These are phyloP conservation scores for Odontomyia ornata DNA, from an alignment of 2,888 invertebrate genomes.

Conservation along the genomic window DNA sequence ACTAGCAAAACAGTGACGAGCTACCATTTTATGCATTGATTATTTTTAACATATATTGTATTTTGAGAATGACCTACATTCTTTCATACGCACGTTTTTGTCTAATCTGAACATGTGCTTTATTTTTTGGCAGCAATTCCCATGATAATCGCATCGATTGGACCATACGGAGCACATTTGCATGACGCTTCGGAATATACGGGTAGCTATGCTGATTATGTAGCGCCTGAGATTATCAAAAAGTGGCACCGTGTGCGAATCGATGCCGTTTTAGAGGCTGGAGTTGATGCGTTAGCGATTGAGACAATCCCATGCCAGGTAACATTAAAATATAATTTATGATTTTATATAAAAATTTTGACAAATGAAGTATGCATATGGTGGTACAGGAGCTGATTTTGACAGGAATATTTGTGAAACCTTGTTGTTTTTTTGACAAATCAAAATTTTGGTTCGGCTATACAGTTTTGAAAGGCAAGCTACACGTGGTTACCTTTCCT, in stretches of 20 bases:
- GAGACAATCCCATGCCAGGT: conserved; percentile 91
- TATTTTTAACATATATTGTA: background rate
- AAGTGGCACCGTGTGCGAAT: conserved; percentile 89
- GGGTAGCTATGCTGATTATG: conserved; percentile 79
- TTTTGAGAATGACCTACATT: conserved; percentile 16
- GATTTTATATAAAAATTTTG: too few relatives aligned
- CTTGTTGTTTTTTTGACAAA: too few relatives aligned
- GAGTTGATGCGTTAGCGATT: conserved; percentile 85
- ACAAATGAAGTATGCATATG: too few relatives aligned
- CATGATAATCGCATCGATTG: conserved; percentile 86
- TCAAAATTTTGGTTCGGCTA: too few relatives aligned
- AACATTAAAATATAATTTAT: conserved; percentile 27
- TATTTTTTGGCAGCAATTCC: conserved; percentile 61
- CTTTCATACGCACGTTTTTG: background rate
- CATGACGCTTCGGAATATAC: conserved; percentile 94
- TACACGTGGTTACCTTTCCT: too few relatives aligned
- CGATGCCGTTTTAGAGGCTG: conserved; percentile 78
- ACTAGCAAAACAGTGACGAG: too few relatives aligned
- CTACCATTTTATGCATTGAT: too few relatives aligned
- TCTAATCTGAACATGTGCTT: too few relatives aligned
- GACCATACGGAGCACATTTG: conserved; percentile 90
- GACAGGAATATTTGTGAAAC: too few relatives aligned
- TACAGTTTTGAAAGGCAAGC: too few relatives aligned
- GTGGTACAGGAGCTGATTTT: too few relatives aligned
- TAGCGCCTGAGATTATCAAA: conserved; percentile 73